Percentiles rank a stretch among this genome's conserved stretches.
Evolutionary conservation across 2,888 invertebrate genomes (phyloP).

Genomic region (Coelinius sp.): DNA sequence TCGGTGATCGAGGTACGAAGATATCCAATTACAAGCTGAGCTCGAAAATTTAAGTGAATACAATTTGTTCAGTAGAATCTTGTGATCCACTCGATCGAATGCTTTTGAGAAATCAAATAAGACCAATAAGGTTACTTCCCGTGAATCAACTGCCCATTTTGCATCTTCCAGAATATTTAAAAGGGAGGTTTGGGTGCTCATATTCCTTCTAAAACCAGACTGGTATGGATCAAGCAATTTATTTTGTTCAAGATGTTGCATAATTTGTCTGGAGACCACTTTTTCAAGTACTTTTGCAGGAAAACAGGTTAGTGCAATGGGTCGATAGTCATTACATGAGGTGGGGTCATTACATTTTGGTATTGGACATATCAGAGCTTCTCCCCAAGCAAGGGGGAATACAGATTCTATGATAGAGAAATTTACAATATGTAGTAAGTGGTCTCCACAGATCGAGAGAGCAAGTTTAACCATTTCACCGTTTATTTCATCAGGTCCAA

Average conservation of each 20-base stretch:
- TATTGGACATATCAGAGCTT: conserved; percentile 47
- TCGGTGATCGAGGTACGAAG: conserved; percentile 25
- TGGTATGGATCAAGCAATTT: conserved; percentile 7
- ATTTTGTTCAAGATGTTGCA: conserved; percentile 44
- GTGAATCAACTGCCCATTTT: conserved; percentile 46
- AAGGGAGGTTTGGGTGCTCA: conserved; percentile 49
- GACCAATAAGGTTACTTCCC: conserved; percentile 46
- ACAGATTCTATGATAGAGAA: neutral
- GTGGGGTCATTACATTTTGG: conserved; percentile 47
- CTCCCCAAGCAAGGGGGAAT: too few relatives aligned
- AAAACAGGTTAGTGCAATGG: conserved; percentile 49
- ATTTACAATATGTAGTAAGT: conserved; percentile 35
- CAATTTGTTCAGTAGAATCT: conserved; percentile 46
- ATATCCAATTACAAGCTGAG: conserved; percentile 66
- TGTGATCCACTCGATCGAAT: conserved; percentile 53
- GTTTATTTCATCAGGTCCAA: neutral
- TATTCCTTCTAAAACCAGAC: neutral
- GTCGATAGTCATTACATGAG: conserved; percentile 47
- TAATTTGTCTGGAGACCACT: conserved; percentile 45
- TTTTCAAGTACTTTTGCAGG: conserved; percentile 50
- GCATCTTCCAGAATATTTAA: conserved; percentile 52
- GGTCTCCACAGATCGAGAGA: neutral
- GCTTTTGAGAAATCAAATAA: conserved; percentile 57
- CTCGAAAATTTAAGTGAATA: conserved; percentile 60
- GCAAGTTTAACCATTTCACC: neutral